These are phyloP conservation scores for Himantopus leucocephalus DNA, from an alignment of 2,113 vertebrate genomes.

Conservation along the genomic window DNA sequence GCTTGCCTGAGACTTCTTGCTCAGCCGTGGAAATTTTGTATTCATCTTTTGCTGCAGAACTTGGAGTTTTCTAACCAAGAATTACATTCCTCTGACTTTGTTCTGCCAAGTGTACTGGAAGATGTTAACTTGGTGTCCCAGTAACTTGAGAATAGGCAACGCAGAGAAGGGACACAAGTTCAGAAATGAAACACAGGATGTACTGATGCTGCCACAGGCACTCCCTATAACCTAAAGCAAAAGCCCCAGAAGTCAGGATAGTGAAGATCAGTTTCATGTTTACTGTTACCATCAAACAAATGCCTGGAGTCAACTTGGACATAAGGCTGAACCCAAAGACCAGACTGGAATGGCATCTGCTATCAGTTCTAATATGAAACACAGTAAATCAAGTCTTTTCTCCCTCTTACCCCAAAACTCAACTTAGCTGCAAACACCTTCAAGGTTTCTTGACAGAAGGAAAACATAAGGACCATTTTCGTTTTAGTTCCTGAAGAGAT, in stretches of 20 bases:
- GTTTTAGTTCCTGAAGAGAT: not conserved
- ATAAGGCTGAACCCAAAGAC: not conserved
- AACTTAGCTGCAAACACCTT: not conserved
- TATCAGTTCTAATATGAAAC: not conserved
- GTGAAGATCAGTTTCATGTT: not conserved
- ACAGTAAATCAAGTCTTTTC: not conserved
- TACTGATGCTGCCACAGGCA: not conserved
- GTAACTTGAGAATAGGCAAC: constrained; percentile 29
- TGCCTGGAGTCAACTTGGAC: not conserved
- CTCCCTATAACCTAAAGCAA: not conserved
- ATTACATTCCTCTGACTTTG: not conserved
- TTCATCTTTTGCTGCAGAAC: not conserved
- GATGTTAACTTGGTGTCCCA: constrained; percentile 15
- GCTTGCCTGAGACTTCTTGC: not conserved
- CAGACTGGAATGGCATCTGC: not conserved
- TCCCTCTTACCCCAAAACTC: not conserved
- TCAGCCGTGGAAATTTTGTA: not conserved
- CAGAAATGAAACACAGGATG: constrained; percentile 10
- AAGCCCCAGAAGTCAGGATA: not conserved
- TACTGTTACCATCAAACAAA: not conserved
- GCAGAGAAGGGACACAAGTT: not conserved
- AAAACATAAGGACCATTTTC: not conserved
- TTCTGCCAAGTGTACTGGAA: not conserved
- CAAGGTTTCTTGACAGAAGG: not conserved
- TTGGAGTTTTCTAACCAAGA: not conserved